Evolutionary conservation across 2,113 vertebrate species (phyloP), one percentile per base, ranked within the genome.

Genomic region (Brienomyrus longianalis): DNA sequence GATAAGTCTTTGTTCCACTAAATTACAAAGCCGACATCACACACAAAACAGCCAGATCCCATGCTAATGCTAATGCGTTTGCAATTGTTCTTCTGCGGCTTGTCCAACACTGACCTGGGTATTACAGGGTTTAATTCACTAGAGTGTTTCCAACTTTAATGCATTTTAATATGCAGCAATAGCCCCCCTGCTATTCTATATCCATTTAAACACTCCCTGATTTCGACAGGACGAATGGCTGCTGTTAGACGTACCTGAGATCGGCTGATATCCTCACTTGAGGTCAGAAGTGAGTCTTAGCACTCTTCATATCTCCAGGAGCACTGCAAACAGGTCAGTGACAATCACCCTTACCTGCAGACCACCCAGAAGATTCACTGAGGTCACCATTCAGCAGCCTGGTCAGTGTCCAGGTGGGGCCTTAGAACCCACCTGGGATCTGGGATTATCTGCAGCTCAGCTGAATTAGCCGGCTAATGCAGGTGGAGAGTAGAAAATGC

Each of bases 1-100:
- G 86, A 89, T 88, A 91, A 90, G 90, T 90, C 89, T 92, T 89
- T 90, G 62, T 94, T 77, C 17, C 83, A 89, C 88, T 89, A 89
- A 92, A 93, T 92, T 88, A 93, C 90, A 86, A 90, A 92, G 91
- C 89, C 31, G 77, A 45, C 23, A 50, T 77, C 70, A 50, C 56
- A 87, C 39, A 88, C 50, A 91, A 45, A 88, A 84, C 74, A 39
- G 52, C 47, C n/a, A 39, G 39, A 77, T 90, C 89, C 88, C 77
- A 92, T 91, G 88, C 91, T 90, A 66, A 89, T 89, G 54, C 17
- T 85, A 70, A 35, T 80, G 74, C 15, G 5, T 54, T 83, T 27
- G 59, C 23, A 87, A 77, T 88, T 90, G 77, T 83, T 89, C 59
- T 83, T 45, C 21, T 15, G n/a, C 23, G 66, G 56, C 54, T 11